phyloP scores from a whole-genome alignment of 2,888 invertebrate genomes.

The Cecidostiba fungosa region DNA sequence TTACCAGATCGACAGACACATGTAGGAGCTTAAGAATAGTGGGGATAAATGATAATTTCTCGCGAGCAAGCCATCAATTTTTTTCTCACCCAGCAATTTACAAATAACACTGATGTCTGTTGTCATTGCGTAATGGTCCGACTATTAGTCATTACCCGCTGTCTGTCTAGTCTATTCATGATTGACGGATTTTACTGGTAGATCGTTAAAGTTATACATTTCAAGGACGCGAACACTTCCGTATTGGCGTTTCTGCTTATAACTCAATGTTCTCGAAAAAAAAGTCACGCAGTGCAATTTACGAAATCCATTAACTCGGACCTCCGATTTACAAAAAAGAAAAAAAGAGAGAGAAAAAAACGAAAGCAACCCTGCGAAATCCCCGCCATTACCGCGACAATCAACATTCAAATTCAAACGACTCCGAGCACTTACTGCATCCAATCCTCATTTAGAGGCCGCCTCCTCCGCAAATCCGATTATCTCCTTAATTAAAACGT shows the following conservation, averaged over 20 bases:
- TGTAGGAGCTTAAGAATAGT: background rate
- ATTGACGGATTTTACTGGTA: too few species aligned
- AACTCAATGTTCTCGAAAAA: too few species aligned
- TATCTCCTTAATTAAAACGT: conserved; percentile 46
- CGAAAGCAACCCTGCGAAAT: background rate
- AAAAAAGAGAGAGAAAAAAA: too few species aligned
- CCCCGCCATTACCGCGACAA: conserved; percentile 1
- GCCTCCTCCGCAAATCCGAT: conserved; percentile 21
- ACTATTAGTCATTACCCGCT: background rate
- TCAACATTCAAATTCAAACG: conserved; percentile 17
- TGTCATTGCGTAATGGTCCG: background rate
- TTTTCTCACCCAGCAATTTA: background rate
- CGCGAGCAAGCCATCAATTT: background rate
- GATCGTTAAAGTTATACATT: too few species aligned
- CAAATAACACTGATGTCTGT: background rate
- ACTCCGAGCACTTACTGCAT: conserved; percentile 6
- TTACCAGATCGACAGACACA: background rate
- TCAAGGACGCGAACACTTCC: too few species aligned
- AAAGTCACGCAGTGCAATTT: background rate
- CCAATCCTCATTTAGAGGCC: conserved; percentile 13
- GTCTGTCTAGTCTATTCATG: background rate
- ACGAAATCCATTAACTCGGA: background rate
- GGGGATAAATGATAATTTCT: background rate
- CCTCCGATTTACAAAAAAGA: background rate
- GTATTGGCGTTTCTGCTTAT: too few species aligned